Percentiles rank a stretch among this genome's conserved stretches.
These are phyloP conservation scores for Actinia equina DNA, from an alignment of 64 coral and sea anemone species.

Conservation along the genomic window DNA sequence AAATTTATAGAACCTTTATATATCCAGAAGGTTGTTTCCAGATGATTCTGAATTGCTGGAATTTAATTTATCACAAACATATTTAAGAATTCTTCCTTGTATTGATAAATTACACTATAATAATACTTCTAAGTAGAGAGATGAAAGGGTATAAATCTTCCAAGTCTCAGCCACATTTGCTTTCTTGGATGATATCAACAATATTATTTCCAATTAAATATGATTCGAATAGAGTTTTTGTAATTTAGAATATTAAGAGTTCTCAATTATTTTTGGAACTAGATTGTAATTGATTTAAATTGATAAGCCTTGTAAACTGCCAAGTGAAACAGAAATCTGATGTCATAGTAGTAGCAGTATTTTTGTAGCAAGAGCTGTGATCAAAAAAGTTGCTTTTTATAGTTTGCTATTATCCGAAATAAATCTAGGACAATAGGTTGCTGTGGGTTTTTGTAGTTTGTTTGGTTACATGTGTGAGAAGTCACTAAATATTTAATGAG, in stretches of 20 bases:
- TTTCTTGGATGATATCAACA: neutral
- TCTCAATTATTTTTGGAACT: neutral
- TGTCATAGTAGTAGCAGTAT: neutral
- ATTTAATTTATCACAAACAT: neutral
- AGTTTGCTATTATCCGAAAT: slow-evolving; percentile 2
- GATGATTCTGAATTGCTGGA: neutral
- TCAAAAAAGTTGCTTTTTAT: neutral
- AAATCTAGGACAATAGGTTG: neutral
- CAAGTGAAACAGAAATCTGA: neutral
- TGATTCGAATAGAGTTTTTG: neutral
- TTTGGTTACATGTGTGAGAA: neutral
- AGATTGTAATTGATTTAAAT: neutral
- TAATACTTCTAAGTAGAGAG: neutral
- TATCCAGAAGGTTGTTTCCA: neutral
- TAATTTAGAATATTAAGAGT: neutral
- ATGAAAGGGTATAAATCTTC: neutral
- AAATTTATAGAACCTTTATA: too few species aligned
- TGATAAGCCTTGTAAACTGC: neutral
- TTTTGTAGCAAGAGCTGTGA: neutral
- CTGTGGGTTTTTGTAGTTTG: neutral
- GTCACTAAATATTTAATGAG: slow-evolving; percentile 13
- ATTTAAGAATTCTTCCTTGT: neutral
- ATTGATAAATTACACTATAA: neutral
- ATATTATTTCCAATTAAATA: neutral
- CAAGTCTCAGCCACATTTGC: neutral